These are phyloP conservation scores for Pelosia muscerda DNA, from an alignment of 2,888 invertebrate species.

Conservation along the genomic window DNA sequence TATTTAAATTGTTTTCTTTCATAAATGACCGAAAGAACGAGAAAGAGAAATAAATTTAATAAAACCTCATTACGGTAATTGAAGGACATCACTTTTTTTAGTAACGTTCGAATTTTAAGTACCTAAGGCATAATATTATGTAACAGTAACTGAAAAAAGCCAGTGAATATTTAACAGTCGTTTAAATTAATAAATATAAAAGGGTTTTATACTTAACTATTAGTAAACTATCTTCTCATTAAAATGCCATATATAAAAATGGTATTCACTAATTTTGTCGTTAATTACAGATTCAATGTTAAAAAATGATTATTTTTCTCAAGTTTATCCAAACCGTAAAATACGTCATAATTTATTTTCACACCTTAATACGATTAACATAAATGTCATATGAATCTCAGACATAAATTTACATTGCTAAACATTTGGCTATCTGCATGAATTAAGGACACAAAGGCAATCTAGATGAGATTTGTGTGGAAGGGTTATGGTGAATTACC, in stretches of 20 bases:
- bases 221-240: too few relatives aligned
- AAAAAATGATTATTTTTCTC: neutral
- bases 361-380: conserved; percentile 29
- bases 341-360: conserved; percentile 8
- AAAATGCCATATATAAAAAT: too few relatives aligned
- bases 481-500: conserved; percentile 63
- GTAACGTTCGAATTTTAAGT: neutral
- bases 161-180: neutral
- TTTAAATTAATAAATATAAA: too few relatives aligned
- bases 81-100: neutral
- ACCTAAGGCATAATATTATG: neutral
- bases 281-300: too few relatives aligned
- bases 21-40: neutral
- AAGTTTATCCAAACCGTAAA: neutral
- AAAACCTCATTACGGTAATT: neutral
- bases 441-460: conserved; percentile 55
- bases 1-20: neutral
- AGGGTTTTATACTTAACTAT: too few relatives aligned
- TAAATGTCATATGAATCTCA: conserved; percentile 41
- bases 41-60: neutral
- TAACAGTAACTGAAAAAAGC: neutral
- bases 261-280: too few relatives aligned
- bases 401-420: conserved; percentile 45
- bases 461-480: conserved; percentile 63
- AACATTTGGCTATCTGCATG: conserved; percentile 51